A percentile compares a stretch with the other conserved stretches of the same genome.
These are phyloP conservation scores for Falco rusticolus DNA, from an alignment of 2,797 vertebrate species.

Conservation along the genomic window DNA sequence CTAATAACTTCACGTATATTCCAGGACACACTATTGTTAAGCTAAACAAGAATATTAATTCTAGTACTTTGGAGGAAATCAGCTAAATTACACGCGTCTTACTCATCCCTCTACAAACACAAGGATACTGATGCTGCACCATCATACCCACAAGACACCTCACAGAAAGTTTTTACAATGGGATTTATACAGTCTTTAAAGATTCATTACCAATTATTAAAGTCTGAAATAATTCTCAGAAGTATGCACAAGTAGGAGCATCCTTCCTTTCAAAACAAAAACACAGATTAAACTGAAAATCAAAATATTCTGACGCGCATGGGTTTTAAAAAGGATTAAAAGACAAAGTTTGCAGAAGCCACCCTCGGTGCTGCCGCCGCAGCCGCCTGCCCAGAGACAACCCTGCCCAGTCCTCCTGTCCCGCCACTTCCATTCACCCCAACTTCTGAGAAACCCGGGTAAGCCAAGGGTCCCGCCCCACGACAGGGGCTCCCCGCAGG, in stretches of 20 bases:
- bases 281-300: background rate
- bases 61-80: background rate
- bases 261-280: background rate
- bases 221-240: background rate
- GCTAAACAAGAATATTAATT: background rate
- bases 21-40: fast-evolving
- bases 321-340: background rate
- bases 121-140: too few species aligned
- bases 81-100: background rate
- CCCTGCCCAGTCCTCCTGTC: fast-evolving
- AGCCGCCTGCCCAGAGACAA: fast-evolving
- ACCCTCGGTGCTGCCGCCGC: fast-evolving
- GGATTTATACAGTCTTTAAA: background rate
- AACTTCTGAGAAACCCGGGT: fast-evolving
- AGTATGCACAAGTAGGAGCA: fast-evolving
- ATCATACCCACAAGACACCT: background rate
- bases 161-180: fast-evolving
- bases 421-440: background rate
- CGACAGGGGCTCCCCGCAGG: fast-evolving
- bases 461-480: fast-evolving
- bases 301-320: fast-evolving
- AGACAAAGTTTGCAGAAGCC: fast-evolving
- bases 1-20: background rate
- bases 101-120: background rate
- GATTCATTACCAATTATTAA: fast-evolving